Conservation (phyloP, 37 sponge, comb jelly and placozoan genomes). For the Hexactinellida sp. region DNA sequence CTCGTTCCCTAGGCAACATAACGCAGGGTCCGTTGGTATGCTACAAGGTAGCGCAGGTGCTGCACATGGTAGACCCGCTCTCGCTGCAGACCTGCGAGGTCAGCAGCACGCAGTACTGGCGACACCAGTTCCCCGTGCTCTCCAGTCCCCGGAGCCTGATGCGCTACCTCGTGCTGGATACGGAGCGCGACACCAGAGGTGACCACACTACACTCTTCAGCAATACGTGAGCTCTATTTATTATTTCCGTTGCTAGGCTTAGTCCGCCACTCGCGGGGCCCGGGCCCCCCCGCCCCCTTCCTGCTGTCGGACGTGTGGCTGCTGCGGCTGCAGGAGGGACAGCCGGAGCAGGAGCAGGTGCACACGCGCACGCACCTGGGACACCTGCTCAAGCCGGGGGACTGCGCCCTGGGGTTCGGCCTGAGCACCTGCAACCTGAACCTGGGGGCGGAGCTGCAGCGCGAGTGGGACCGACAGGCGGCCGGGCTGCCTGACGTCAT, state of each 20-base stretch:
- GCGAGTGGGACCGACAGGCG: neutral
- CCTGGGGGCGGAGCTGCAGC: neutral
- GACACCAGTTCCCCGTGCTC: constrained; percentile 51
- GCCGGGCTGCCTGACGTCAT: constrained; percentile 26
- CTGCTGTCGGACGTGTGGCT: constrained; percentile 83
- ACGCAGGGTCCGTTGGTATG: constrained; percentile 43
- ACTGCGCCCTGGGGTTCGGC: constrained; percentile 55
- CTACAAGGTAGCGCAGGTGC: constrained; percentile 34
- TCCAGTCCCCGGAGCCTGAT: constrained; percentile 57
- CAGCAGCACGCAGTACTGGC: constrained; percentile 48
- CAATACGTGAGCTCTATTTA: neutral
- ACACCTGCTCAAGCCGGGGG: constrained; percentile 68
- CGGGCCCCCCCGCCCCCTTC: neutral
- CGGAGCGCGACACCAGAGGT: constrained; percentile 29
- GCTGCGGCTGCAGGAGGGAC: constrained; percentile 40
- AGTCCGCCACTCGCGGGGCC: neutral
- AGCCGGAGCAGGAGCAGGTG: constrained; percentile 31
- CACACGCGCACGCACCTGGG: constrained; percentile 88
- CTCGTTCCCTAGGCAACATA: constrained; percentile 72
- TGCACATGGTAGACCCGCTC: constrained; percentile 70
- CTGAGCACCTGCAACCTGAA: neutral
- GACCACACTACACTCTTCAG: constrained; percentile 15
- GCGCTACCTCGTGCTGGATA: constrained; percentile 76
- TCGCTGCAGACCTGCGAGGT: constrained; percentile 56
- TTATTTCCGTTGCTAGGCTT: neutral